phyloP scores from a whole-genome alignment of 2,113 vertebrate species.

The Microcebus lehilahytsara region DNA sequence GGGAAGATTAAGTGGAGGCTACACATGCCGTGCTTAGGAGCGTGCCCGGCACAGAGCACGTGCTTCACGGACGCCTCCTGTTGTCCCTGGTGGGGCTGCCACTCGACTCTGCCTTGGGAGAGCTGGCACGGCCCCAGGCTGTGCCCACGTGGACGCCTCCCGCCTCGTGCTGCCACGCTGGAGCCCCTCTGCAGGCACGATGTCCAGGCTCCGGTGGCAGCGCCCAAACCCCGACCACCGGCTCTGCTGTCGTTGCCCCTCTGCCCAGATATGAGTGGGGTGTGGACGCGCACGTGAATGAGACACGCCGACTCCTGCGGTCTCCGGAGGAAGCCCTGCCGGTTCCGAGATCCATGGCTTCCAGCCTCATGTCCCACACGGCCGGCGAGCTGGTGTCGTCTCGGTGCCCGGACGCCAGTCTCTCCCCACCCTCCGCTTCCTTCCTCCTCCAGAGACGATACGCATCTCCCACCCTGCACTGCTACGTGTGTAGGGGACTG shows the following conservation, averaged over 20 bases:
- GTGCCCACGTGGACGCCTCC: rapidly evolving
- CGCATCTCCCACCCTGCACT: background rate
- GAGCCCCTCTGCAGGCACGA: background rate
- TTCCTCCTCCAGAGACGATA: background rate
- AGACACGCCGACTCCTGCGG: background rate
- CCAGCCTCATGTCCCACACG: background rate
- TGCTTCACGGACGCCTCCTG: rapidly evolving
- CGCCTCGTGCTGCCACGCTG: background rate
- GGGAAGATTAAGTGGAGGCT: background rate
- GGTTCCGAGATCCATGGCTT: background rate
- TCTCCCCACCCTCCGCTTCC: background rate
- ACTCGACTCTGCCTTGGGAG: background rate
- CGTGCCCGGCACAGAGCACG: background rate
- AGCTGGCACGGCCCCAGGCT: rapidly evolving
- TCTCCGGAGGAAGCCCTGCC: rapidly evolving
- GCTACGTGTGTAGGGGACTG: too few species aligned
- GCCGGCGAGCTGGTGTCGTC: rapidly evolving
- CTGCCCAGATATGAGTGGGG: background rate
- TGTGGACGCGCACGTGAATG: rapidly evolving
- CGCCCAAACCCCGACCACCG: background rate
- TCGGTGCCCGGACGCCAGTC: rapidly evolving
- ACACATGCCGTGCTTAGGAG: rapidly evolving
- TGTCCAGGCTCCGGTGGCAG: background rate
- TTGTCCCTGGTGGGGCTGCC: rapidly evolving
- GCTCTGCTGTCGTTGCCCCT: background rate